Conservation (phyloP, 2,113 vertebrate genomes). For the Xenotilapia caudafasciata region DNA sequence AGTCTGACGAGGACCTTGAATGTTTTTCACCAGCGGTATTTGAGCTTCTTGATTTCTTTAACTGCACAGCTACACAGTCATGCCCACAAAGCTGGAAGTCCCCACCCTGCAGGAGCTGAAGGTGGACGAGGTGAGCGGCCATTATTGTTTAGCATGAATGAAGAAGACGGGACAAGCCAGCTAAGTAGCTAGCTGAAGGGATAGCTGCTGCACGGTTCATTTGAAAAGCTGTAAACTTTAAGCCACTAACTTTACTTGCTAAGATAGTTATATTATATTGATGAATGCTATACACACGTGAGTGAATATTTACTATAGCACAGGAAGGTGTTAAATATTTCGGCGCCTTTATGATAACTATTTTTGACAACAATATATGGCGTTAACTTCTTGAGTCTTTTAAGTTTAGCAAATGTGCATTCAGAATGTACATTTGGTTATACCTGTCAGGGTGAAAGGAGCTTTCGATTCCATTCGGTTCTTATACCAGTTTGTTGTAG, state of each 20-base stretch:
- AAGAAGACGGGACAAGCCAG: background rate
- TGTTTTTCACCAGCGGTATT: background rate
- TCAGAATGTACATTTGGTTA: background rate
- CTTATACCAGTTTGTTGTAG: background rate
- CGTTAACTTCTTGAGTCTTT: background rate
- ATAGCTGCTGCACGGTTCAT: background rate
- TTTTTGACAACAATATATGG: background rate
- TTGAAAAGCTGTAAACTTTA: background rate
- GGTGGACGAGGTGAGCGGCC: slow-evolving; percentile 81
- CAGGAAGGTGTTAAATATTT: background rate
- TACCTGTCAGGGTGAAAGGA: background rate
- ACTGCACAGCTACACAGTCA: slow-evolving; percentile 36
- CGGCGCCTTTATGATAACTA: background rate
- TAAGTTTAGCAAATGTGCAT: background rate
- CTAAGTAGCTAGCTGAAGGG: slow-evolving; percentile 17
- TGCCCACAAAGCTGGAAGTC: slow-evolving; percentile 75
- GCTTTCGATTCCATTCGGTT: background rate
- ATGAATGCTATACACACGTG: background rate
- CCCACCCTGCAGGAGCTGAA: slow-evolving; percentile 82
- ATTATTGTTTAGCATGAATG: background rate
- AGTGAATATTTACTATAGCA: background rate
- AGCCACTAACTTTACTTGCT: background rate
- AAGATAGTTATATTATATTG: background rate
- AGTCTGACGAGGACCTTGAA: slow-evolving; percentile 55
- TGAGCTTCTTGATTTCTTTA: background rate